Percentiles rank a stretch among this genome's conserved stretches.
phyloP scores from a whole-genome alignment of 2,113 vertebrate species.

The Hippocampus mohnikei region DNA sequence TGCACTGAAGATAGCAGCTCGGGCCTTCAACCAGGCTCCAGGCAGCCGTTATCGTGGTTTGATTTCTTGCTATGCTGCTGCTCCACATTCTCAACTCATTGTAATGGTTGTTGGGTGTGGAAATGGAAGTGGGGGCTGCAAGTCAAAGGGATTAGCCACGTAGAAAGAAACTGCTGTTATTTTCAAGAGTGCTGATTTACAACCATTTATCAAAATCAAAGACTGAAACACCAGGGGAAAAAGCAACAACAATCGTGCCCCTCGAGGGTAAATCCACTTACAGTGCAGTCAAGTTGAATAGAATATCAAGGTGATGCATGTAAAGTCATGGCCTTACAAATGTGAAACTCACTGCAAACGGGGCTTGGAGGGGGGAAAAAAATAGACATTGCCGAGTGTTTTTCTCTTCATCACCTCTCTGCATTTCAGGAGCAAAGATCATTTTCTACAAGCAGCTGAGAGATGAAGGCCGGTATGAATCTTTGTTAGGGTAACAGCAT shows the following conservation, averaged over 20 bases:
- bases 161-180: constrained; percentile 54
- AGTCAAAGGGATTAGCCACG: constrained; percentile 66
- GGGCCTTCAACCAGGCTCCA: constrained; percentile 56
- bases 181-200: constrained; percentile 50
- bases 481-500: constrained; percentile 52
- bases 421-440: constrained; percentile 26
- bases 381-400: constrained; percentile 13
- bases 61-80: constrained; percentile 66
- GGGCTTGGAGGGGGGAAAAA: constrained; percentile 16
- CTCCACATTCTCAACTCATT: constrained; percentile 57
- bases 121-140: constrained; percentile 51
- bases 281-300: constrained; percentile 32
- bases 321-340: constrained; percentile 30
- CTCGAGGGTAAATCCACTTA: constrained; percentile 28
- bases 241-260: constrained; percentile 32
- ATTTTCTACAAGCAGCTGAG: constrained; percentile 32
- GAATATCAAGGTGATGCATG: constrained; percentile 37
- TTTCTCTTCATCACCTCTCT: constrained; percentile 27
- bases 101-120: constrained; percentile 66
- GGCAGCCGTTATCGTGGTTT: constrained; percentile 64
- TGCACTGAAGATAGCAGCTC: constrained; percentile 59
- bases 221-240: constrained; percentile 39
- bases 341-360: constrained; percentile 34
- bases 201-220: constrained; percentile 57
- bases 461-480: constrained; percentile 38